Base-by-base conservation (phyloP, 2,888 invertebrate genomes). In the Tridacna gigas region DNA sequence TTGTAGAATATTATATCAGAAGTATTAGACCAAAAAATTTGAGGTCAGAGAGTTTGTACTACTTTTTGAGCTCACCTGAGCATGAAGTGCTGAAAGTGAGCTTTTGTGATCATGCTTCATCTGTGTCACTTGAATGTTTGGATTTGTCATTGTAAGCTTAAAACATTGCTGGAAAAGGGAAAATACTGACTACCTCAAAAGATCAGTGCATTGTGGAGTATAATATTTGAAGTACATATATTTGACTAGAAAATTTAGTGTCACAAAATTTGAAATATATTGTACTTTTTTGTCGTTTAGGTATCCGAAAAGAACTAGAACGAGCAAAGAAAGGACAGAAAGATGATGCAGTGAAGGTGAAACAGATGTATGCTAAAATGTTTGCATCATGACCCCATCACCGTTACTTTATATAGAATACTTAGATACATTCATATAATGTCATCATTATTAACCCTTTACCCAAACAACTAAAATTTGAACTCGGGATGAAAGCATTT, bases 321-420 rank as follows among this genome's bases (percentile, higher is more conserved):
- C 88, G 79, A 69, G 83, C 83, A 26, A 88, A 88, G 81, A 84
- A 84, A 69, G 84, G 81, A n/a, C 73, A 82, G 71, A 82, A 89
- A 66, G 86, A 78, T 26, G 89, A 88, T 51, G 82, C 82, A 74
- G 77, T 61, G 25, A 89, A 86, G 56, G 90, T 89, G 74, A 90
- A 90, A 77, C 84, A 90, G 77, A 84, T 90, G 88, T 90, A 90
- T 61, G 86, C 89, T 9, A 86, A 86, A 76, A 87, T 90, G 86
- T 90, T 90, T 79, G 79, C 86, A 20, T 86, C 84, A 69, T 86
- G 82, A 83, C 77, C 28, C 12, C 60, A 60, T 15, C 26, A 60
- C n/a, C 28, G 3, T 51, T 65, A 9, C 18, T 56, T 56, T 20
- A 18, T 56, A n/a, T 4, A 2, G 3, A 56, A n/a, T 5, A 56